Percentiles rank a stretch among this genome's conserved stretches.
These are phyloP conservation scores for Pseudococcus longispinus DNA, from an alignment of 2,888 invertebrate genomes.

Conservation along the genomic window DNA sequence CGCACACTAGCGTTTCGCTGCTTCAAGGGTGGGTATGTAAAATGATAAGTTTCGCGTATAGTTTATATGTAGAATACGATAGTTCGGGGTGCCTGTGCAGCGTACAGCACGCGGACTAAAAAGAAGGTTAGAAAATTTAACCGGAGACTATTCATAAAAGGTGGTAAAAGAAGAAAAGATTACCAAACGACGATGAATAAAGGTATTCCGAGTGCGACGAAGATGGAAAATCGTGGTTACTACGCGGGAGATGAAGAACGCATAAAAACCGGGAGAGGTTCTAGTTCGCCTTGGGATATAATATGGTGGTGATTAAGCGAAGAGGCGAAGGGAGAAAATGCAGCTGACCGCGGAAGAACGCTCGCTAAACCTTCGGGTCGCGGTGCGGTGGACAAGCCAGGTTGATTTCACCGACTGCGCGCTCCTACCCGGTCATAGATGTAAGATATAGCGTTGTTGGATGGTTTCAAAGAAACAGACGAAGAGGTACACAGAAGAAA, in stretches of 20 bases:
- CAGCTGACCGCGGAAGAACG: constrained; percentile 55
- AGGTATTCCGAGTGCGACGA: constrained; percentile 30
- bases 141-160: constrained; percentile 43
- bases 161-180: constrained; percentile 46
- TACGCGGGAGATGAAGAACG: constrained; percentile 50
- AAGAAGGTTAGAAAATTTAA: constrained; percentile 42
- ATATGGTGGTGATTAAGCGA: constrained; percentile 33
- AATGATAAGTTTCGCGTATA: constrained; percentile 30
- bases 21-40: constrained; percentile 35
- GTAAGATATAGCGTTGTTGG: constrained; percentile 22
- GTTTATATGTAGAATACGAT: background rate
- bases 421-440: constrained; percentile 29
- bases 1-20: background rate
- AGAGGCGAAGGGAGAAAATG: constrained; percentile 39
- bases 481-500: background rate
- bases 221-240: constrained; percentile 47
- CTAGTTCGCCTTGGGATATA: constrained; percentile 53
- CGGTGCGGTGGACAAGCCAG: constrained; percentile 50
- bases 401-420: constrained; percentile 52
- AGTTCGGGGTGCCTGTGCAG: background rate
- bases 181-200: constrained; percentile 45
- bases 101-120: background rate
- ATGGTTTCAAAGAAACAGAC: background rate
- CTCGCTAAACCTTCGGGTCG: constrained; percentile 39
- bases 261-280: constrained; percentile 52